Evolutionary conservation across 2,888 invertebrate genomes (phyloP).

Genomic region (Vesta saturnalis): DNA sequence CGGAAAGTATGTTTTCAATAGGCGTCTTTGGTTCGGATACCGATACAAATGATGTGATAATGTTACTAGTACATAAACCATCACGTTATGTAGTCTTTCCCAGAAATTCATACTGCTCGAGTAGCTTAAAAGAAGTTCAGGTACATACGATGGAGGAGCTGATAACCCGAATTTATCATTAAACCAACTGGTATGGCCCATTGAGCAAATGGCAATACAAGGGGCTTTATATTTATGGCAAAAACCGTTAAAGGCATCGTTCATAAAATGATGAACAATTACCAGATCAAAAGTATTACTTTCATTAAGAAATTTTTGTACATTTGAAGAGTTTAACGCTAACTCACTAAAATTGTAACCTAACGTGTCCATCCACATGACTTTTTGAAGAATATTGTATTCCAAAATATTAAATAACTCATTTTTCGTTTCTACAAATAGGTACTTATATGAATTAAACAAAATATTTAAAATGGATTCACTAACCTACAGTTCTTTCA

Average conservation of each 20-base stretch:
- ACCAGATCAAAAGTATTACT: constrained; percentile 53
- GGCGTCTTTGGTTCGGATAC: constrained; percentile 28
- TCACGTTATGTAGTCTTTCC: constrained; percentile 28
- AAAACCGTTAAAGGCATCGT: constrained; percentile 60
- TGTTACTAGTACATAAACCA: constrained; percentile 6
- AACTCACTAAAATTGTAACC: constrained; percentile 10
- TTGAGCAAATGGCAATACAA: constrained; percentile 51
- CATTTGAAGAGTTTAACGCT: constrained; percentile 25
- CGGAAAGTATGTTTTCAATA: constrained; percentile 38
- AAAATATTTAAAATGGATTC: too few relatives aligned
- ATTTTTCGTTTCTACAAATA: too few relatives aligned
- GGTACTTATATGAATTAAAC: too few relatives aligned
- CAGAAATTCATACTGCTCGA: constrained; percentile 23
- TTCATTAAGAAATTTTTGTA: constrained; percentile 43
- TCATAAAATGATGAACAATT: constrained; percentile 60
- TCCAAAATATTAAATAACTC: too few relatives aligned
- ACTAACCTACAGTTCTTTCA: too few relatives aligned
- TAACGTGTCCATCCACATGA: constrained; percentile 4
- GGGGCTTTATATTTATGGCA: constrained; percentile 51
- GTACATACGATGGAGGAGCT: constrained; percentile 62
- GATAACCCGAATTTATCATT: constrained; percentile 62
- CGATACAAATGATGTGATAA: constrained; percentile 17
- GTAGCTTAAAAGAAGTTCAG: constrained; percentile 53
- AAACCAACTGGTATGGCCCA: constrained; percentile 59
- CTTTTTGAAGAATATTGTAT: neutral